Conservation (phyloP, 2,797 vertebrate genomes). For the Pipistrellus kuhlii region DNA sequence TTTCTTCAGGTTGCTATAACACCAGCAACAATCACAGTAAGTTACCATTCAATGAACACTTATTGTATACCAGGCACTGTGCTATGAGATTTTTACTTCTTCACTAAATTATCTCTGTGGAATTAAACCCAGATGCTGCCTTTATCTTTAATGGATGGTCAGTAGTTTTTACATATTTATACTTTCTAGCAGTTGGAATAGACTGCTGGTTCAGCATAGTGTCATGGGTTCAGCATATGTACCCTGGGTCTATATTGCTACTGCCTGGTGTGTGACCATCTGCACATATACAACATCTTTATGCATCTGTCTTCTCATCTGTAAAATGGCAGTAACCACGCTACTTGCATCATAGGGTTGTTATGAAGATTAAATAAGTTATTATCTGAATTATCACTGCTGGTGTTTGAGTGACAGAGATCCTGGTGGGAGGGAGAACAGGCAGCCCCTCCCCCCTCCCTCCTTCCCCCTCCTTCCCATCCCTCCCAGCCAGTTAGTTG, state of each 20-base stretch:
- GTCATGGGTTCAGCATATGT: not conserved
- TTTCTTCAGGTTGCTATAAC: not conserved
- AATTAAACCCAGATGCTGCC: not conserved
- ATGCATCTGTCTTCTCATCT: not conserved
- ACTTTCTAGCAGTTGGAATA: not conserved
- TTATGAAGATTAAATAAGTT: not conserved
- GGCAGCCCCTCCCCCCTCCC: accelerated
- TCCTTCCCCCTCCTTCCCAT: too few relatives aligned
- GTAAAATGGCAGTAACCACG: not conserved
- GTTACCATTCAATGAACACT: not conserved
- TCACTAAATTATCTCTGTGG: not conserved
- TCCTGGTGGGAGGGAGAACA: not conserved
- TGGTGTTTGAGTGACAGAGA: not conserved
- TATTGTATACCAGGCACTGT: not conserved
- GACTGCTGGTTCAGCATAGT: not conserved
- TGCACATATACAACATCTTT: not conserved
- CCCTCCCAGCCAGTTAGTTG: not conserved
- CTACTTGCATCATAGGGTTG: not conserved
- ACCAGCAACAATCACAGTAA: not conserved
- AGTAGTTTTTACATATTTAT: not conserved
- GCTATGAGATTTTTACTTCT: not conserved
- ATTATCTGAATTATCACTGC: not conserved
- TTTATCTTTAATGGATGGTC: not conserved
- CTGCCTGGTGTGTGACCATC: not conserved
- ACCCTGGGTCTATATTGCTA: not conserved